Evolutionary conservation across 1,140 invertebrate genomes (phyloP), one percentile per base, ranked within the genome.

Genomic region (Microplitis mediator): DNA sequence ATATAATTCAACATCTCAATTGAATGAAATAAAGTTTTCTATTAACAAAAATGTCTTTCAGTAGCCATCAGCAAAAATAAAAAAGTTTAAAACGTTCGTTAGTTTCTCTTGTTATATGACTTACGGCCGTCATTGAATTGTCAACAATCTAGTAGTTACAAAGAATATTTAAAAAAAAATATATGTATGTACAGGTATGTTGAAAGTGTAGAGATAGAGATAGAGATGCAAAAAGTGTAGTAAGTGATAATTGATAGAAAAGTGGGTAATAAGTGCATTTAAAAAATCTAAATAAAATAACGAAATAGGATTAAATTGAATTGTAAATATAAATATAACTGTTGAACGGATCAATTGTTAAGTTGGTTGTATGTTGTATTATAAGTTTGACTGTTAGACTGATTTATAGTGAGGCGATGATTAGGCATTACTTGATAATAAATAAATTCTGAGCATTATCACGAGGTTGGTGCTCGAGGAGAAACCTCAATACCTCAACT

Each of bases 331-430:
- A 3, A 45, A 52, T 56, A 14, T 13, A 56, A 34, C 3, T n/a
- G 31, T 4, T 45, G 39, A 68, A 34, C 39, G 39, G 11, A 45
- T 45, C 6, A 45, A 45, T 45, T 45, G 39, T 45, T 51, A 23
- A 23, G 39, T 45, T 11, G 39, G 6, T 45, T 6, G 39, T 45
- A 45, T 11, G 6, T 45, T 6, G 39, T 23, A 23, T 23, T 23
- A 23, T 23, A 23, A 23, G 23, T 23, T 23, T 23, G 2, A 9
- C 32, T 35, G 65, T 68, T 74, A 77, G 75, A 76, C 75, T 82
- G 81, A 82, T 82, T 82, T 81, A 82, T 82, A 79, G 81, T 75
- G 71, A 76, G 71, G 75, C 75, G 73, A 81, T 82, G 81, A 82
- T 82, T 79, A 75, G 77, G 80, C 81, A 81, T 75, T 78, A 77